Conservation (phyloP, 2,888 invertebrate species). For the Torymus texanus region DNA sequence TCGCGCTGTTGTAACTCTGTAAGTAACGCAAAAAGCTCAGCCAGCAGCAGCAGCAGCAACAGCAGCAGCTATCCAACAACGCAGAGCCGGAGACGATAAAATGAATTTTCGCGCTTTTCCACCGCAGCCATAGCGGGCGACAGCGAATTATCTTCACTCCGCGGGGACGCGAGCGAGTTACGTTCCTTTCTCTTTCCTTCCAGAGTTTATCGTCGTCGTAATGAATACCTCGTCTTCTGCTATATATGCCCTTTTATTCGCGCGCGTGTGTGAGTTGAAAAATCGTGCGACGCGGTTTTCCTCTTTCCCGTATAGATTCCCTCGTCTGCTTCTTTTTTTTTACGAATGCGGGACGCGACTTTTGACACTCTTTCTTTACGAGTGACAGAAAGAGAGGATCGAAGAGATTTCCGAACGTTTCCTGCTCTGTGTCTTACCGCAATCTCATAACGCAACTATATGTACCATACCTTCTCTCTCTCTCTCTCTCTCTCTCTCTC, state of each 20-base stretch:
- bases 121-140: not conserved
- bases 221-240: conserved; percentile 1
- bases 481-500: not conserved
- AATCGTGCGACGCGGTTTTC: not conserved
- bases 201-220: not conserved
- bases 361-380: not conserved
- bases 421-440: not conserved
- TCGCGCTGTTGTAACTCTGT: not conserved
- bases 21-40: not conserved
- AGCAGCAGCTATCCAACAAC: not conserved
- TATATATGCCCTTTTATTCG: not conserved
- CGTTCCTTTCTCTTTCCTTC: too few relatives aligned
- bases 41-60: too few relatives aligned
- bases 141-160: too few relatives aligned
- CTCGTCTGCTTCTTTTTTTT: not conserved
- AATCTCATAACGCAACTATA: not conserved
- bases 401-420: conserved; percentile 22
- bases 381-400: not conserved
- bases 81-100: conserved; percentile 23
- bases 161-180: too few relatives aligned
- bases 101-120: not conserved
- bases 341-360: not conserved
- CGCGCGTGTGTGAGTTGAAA: not conserved
- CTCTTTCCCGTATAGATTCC: not conserved
- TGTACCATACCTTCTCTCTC: conserved; percentile 14